Evolutionary conservation across 2,113 vertebrate species (phyloP).

Genomic region (Capricornis sumatraensis): DNA sequence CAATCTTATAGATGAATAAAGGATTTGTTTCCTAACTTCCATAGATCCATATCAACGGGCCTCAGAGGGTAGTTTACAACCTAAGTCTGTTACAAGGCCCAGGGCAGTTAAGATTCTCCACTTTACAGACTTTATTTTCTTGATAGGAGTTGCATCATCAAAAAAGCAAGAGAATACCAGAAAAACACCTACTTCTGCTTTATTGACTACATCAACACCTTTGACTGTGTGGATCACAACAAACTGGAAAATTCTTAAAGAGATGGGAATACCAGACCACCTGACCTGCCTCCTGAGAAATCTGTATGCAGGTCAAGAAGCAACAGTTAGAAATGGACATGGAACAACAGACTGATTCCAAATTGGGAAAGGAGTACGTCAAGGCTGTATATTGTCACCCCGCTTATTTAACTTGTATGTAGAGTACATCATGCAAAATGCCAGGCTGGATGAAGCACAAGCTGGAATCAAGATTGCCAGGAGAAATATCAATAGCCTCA

Average conservation of each 20-base stretch:
- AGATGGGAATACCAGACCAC: not conserved
- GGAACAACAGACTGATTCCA: not conserved
- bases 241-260: not conserved
- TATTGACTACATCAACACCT: not conserved
- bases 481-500: not conserved
- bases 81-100: not conserved
- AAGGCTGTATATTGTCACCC: not conserved
- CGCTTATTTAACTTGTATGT: not conserved
- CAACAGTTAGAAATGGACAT: not conserved
- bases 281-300: not conserved
- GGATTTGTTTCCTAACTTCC: not conserved
- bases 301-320: not conserved
- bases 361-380: not conserved
- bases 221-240: not conserved
- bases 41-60: not conserved
- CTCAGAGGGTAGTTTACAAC: not conserved
- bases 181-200: not conserved
- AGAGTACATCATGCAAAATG: not conserved
- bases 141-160: not conserved
- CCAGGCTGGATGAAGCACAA: not conserved
- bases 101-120: not conserved
- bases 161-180: not conserved
- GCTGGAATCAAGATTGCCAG: not conserved
- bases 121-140: not conserved
- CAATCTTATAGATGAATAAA: not conserved